Base-by-base conservation (phyloP, 2,888 invertebrate species). In the Iphiclides podalirius region DNA sequence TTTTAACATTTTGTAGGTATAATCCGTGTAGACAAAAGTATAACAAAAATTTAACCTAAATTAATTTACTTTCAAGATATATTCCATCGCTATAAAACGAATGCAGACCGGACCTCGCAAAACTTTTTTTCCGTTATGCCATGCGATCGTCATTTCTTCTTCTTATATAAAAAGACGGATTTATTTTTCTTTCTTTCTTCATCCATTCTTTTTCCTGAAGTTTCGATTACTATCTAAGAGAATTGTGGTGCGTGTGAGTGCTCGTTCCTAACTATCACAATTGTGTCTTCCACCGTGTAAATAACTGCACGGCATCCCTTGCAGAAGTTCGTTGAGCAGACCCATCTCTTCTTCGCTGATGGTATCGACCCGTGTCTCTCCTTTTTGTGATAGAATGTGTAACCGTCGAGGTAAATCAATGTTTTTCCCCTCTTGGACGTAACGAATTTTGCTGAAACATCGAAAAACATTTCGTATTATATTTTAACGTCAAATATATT, bases 251-350 rank as follows among this genome's bases (percentile, higher is more conserved):
- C 13, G 13, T 50, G 50, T 1, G 40, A 36, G 20, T 69, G 69
- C 13, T 55, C 51, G 2, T 59, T 58, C 34, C 48, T 59, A 1
- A 60, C 55, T 0, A 43, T 42, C 0, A 73, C 49, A 6, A 72
- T 60, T 0, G 41, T 47, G 7, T 66, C 63, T 1, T 65, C 64
- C 1, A 70, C 12, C 0, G 70, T 71, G 43, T 68, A 66, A 1
- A 71, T 58, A 4, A 64, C 62, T 4, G 73, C 72, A 17, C 55
- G 64, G 47, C 75, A 75, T 0, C 68, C 67, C 40, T 57, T 61
- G 35, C 55, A 53, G 51, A 63, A 61, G 15, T 55, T 53, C 2
- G 54, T 54, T 9, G 55, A 54, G 41, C 61, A 62, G 0, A 46
- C 41, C 61, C 61, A 62, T 26, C 60, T 52, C 31, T 38, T 45